Percentiles rank a stretch among this genome's conserved stretches.
Conservation (phyloP, 2,113 vertebrate genomes). For the Erinaceus europaeus region DNA sequence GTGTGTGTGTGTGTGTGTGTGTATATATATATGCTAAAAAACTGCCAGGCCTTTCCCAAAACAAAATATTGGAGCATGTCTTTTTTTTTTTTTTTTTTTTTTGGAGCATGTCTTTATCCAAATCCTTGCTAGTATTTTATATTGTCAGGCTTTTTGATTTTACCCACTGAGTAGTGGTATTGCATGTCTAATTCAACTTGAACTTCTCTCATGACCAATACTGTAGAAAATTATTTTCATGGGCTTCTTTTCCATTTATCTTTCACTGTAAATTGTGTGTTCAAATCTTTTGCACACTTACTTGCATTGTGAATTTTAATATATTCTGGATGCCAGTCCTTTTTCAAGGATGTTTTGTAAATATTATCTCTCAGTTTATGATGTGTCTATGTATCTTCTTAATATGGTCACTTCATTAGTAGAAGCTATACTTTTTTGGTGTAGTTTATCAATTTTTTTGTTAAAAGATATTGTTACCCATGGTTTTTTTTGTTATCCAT, state of each 20-base stretch:
- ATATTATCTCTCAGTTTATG: background rate
- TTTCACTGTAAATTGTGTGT: background rate
- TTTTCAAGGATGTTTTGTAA: constrained; percentile 18
- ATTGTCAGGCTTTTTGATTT: background rate
- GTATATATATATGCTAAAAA: constrained; percentile 26
- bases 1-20: background rate
- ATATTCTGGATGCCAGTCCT: background rate
- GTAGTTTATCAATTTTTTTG: background rate
- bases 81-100: too few species aligned
- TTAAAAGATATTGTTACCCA: background rate
- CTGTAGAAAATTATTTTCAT: background rate
- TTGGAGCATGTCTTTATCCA: background rate
- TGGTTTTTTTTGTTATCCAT: background rate
- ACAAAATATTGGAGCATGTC: background rate
- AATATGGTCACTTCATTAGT: constrained; percentile 19
- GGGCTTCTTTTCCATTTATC: background rate
- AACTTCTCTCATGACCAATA: background rate
- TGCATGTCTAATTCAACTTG: background rate
- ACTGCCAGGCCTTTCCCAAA: background rate
- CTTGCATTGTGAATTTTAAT: background rate
- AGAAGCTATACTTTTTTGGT: background rate
- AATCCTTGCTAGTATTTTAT: background rate
- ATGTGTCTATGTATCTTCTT: background rate
- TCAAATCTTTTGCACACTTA: background rate
- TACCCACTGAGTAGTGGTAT: background rate